Evolutionary conservation across 2,888 invertebrate genomes (phyloP), one percentile per base, ranked within the genome.

Genomic region (Plagodis pulveraria): DNA sequence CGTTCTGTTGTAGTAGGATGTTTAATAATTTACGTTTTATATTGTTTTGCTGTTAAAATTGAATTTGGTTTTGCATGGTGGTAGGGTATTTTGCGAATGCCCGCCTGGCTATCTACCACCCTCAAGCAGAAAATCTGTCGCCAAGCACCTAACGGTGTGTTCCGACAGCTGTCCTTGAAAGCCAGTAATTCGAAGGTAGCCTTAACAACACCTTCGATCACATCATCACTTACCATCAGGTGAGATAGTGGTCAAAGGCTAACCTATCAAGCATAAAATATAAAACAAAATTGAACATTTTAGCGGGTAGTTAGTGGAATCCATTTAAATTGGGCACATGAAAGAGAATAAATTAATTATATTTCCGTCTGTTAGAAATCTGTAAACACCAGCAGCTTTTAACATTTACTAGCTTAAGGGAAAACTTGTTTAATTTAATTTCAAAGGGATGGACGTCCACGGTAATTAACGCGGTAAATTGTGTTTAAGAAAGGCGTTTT

Each of bases 381-480:
- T 54, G 53, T 56, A 62, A 56, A 62, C 57, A 62, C 54, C 48
- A 50, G 57, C 53, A 56, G 57, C 57, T 57, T 62, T 57, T 54
- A 54, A 51, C 43, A 41, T 58, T 62, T 62, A 63, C 58, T 63
- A 63, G 63, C 63, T 56, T 63, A 63, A 63, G 53, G 58, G 58
- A 58, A 62, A 62, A 56, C 53, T 59, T 53, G 58, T 58, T 63
- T 50, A 58, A 63, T 56, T 49, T 56, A 53, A 53, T 59, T 58
- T 53, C 56, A 56, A 59, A 63, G 38, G 58, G 56, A 56, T 56
- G 52, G 53, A 56, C 53, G 58, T 57, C 54, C 40, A 33, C 46
- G 43, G 53, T 53, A 63, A 63, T 63, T 58, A 58, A 63, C 53
- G 63, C 58, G 53, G 56, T 58, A 56, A 63, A 63, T 59, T 58